Evolutionary conservation across 2,797 vertebrate species (phyloP).

Genomic region (Podarcis siculus): DNA sequence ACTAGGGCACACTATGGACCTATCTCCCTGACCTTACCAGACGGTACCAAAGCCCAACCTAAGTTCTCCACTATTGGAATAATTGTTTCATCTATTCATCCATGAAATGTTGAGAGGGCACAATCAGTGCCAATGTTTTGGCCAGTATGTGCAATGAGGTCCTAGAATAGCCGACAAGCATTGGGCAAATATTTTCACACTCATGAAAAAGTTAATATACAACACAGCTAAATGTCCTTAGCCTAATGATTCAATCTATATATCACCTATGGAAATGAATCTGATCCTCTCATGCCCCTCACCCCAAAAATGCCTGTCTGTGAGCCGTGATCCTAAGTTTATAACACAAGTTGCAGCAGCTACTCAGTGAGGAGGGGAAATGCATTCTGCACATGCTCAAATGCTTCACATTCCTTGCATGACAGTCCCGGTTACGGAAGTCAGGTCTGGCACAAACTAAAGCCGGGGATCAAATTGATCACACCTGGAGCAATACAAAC

Average conservation of each 20-base stretch:
- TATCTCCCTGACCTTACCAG: background rate
- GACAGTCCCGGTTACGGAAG: too few relatives aligned
- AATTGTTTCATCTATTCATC: background rate
- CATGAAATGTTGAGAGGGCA: background rate
- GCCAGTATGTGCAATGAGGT: background rate
- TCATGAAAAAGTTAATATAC: background rate
- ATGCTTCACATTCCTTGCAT: background rate
- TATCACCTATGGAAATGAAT: too few relatives aligned
- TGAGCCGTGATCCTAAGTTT: background rate
- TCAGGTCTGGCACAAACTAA: background rate
- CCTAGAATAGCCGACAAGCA: background rate
- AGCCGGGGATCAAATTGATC: background rate
- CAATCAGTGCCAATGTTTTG: background rate
- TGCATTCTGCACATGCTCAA: background rate
- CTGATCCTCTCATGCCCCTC: background rate
- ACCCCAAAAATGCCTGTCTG: background rate
- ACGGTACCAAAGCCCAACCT: background rate
- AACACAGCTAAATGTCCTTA: background rate
- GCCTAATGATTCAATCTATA: too few relatives aligned
- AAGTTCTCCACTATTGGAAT: background rate
- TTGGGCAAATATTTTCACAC: background rate
- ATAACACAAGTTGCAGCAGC: background rate
- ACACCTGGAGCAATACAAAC: background rate
- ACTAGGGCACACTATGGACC: background rate
- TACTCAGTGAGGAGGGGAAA: too few relatives aligned